Evolutionary conservation across 1,140 invertebrate species (phyloP).

Genomic region (Saccostrea glomerata): DNA sequence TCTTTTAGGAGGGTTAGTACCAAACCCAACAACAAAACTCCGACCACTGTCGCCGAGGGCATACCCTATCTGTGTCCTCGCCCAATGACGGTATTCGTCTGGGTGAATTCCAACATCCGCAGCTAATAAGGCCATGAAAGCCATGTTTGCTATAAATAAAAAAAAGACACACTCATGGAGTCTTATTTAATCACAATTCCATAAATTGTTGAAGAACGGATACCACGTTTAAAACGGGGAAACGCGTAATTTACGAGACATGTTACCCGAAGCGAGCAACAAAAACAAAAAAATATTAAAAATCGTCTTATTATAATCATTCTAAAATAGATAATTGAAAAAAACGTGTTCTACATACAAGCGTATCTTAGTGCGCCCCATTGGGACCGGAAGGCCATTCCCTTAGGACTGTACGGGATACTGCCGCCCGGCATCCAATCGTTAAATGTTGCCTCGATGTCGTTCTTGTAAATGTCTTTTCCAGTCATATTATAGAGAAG

Average conservation of each 20-base stretch:
- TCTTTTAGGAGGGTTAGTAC: conserved; percentile 81
- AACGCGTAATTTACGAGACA: too few species aligned
- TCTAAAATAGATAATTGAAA: background rate
- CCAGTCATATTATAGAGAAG: conserved; percentile 70
- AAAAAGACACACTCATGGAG: too few species aligned
- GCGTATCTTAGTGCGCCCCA: conserved; percentile 75
- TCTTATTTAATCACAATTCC: background rate
- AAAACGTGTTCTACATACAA: conserved; percentile 53
- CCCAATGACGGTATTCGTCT: conserved; percentile 80
- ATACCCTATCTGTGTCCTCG: conserved; percentile 84
- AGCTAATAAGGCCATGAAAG: conserved; percentile 72
- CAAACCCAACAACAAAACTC: conserved; percentile 85
- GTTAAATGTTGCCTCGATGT: conserved; percentile 66
- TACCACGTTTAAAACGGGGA: too few species aligned
- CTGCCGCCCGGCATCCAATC: conserved; percentile 74
- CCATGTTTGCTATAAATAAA: conserved; percentile 69
- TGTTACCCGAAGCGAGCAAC: too few species aligned
- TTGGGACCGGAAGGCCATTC: conserved; percentile 66
- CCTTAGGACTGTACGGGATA: conserved; percentile 72
- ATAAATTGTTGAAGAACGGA: too few species aligned
- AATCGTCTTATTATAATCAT: background rate
- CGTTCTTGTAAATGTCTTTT: conserved; percentile 64
- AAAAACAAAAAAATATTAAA: too few species aligned
- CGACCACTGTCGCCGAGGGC: conserved; percentile 83
- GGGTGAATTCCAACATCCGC: conserved; percentile 67